These are phyloP conservation scores for Dryobota labecula DNA, from an alignment of 2,888 invertebrate species.

Conservation along the genomic window DNA sequence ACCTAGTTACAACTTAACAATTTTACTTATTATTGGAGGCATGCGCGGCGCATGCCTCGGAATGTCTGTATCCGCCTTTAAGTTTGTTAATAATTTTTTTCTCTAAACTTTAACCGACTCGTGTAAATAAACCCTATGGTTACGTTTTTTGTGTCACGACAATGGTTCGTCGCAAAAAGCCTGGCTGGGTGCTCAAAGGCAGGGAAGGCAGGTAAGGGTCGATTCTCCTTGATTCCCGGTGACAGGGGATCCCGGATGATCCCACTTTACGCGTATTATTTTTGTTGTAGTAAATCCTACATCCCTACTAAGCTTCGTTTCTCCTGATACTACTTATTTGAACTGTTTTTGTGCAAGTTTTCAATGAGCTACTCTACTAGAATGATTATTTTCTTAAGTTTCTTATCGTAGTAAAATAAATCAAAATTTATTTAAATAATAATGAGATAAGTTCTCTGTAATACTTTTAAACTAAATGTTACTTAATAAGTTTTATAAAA, in stretches of 20 bases:
- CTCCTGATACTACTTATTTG: too few relatives aligned
- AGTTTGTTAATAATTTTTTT: conserved; percentile 43
- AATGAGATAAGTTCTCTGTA: not conserved
- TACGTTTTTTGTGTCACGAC: conserved; percentile 72
- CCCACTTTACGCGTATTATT: conserved; percentile 70
- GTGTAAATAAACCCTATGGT: conserved; percentile 73
- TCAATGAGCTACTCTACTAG: not conserved
- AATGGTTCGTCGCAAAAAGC: conserved; percentile 80
- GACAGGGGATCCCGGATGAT: conserved; percentile 78
- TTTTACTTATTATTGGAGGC: too few relatives aligned
- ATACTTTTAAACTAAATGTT: too few relatives aligned
- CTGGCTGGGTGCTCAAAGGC: conserved; percentile 77
- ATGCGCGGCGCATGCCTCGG: too few relatives aligned
- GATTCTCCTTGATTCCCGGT: conserved; percentile 72
- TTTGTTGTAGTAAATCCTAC: conserved; percentile 64
- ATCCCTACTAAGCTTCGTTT: conserved; percentile 43
- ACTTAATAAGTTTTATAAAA: too few relatives aligned
- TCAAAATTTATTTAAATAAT: not conserved
- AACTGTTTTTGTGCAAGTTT: too few relatives aligned
- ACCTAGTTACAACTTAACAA: too few relatives aligned
- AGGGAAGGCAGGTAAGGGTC: conserved; percentile 76
- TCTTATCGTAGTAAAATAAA: not conserved
- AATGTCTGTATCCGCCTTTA: too few relatives aligned
- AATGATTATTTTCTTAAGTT: not conserved
- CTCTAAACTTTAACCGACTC: conserved; percentile 65